phyloP scores from a whole-genome alignment of 2,113 vertebrate genomes.

The Xenopus borealis region DNA sequence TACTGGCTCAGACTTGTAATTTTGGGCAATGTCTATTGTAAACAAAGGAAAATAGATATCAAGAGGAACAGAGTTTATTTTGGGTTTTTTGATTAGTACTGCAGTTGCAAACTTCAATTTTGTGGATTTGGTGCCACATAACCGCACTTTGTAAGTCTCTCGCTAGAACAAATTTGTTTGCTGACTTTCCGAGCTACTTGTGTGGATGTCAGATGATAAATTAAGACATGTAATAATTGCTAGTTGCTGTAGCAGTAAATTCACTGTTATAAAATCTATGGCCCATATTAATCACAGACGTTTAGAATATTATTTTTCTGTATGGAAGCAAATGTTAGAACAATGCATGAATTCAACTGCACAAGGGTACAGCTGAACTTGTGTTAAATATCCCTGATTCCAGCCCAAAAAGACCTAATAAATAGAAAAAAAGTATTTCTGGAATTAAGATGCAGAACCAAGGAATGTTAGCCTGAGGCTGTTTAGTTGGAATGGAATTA shows the following conservation, averaged over 20 bases:
- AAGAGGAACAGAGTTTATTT: not conserved
- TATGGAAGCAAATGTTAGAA: constrained; percentile 18
- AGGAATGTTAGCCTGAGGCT: too few species aligned
- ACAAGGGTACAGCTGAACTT: too few species aligned
- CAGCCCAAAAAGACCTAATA: too few species aligned
- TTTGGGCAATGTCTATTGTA: not conserved
- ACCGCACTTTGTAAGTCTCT: not conserved
- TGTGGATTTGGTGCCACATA: constrained; percentile 14
- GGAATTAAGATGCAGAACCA: too few species aligned
- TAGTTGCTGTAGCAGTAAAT: constrained; percentile 32
- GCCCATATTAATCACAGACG: constrained; percentile 32
- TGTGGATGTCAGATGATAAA: constrained; percentile 4
- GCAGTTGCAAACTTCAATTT: not conserved
- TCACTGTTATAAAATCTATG: constrained; percentile 31
- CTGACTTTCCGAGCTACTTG: not conserved
- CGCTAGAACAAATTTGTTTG: constrained; percentile 1
- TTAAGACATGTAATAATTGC: constrained; percentile 20
- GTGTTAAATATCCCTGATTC: too few species aligned
- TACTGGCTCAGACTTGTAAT: constrained; percentile 1
- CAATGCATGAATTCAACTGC: constrained; percentile 14
- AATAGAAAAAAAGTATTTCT: too few species aligned
- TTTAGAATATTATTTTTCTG: constrained; percentile 25
- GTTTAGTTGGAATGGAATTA: too few species aligned
- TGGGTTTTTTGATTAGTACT: not conserved
- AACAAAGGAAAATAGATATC: not conserved